These are phyloP conservation scores for Procapra przewalskii DNA, from an alignment of 2,113 vertebrate genomes.

Conservation along the genomic window DNA sequence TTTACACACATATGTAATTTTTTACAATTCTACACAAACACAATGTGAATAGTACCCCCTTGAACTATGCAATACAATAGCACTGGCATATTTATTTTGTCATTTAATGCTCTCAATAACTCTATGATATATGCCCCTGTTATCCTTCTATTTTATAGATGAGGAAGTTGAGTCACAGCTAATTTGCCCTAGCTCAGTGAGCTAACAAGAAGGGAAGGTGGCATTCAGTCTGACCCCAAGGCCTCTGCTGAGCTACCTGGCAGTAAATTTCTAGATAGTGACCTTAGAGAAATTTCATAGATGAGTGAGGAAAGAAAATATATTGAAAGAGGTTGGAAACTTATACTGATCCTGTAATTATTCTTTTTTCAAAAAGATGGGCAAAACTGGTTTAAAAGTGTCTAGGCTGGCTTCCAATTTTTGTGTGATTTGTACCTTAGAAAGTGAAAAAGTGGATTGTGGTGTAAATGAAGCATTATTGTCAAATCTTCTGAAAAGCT, in stretches of 20 bases:
- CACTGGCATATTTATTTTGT: background rate
- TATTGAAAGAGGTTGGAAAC: background rate
- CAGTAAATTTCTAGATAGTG: background rate
- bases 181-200: background rate
- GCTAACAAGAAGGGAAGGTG: background rate
- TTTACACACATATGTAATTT: background rate
- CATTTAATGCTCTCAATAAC: background rate
- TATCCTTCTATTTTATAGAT: background rate
- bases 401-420: background rate
- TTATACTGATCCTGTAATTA: background rate
- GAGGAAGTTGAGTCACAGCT: background rate
- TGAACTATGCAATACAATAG: background rate
- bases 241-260: background rate
- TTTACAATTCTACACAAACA: background rate
- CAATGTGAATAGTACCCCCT: background rate
- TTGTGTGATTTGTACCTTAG: background rate
- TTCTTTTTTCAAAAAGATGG: slow-evolving; percentile 9
- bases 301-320: background rate
- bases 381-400: background rate
- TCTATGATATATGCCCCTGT: background rate
- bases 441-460: background rate
- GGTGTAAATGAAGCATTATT: slow-evolving; percentile 32
- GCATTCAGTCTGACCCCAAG: background rate
- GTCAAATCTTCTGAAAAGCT: slow-evolving; percentile 38
- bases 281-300: background rate